Evolutionary conservation across 1,140 invertebrate species (phyloP), one percentile per base, ranked within the genome.

Genomic region (Gryon sp.): DNA sequence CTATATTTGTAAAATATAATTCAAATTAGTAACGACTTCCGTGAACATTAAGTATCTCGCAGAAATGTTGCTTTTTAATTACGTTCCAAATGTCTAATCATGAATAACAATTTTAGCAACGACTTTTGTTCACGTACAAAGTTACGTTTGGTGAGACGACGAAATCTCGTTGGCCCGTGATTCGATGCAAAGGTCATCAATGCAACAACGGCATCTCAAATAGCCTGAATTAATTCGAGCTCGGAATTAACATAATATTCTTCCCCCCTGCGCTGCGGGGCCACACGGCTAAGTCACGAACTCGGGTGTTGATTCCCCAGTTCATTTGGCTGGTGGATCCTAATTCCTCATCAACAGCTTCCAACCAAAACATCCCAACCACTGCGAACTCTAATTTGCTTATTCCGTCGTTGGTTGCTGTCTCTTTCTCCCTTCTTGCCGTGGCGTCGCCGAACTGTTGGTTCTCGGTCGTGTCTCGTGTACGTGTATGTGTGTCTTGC

Each of bases 291-390:
- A 22, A 57, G 50, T 57, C 40, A 55, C 52, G 26, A 65, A 66
- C 62, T 66, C 30, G 9, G 19, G 24, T 40, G 48, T 45, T 28
- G 26, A 50, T 50, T 69, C 14, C 32, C 52, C 32, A 40, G 22
- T 32, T 38, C 48, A 18, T 20, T 36, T 28, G 46, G 24, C 20
- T 48, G 30, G 48, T 40, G 26, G 63, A 48, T 69, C 52, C 52
- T 59, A 68, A 68, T 68, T 68, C 50, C 41, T 59, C 48, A 59
- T 59, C 65, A 59, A 59, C 52, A 45, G 65, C 45, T 59, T n/a
- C 12, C 36, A 45, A 53, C 66, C 66, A 53, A 70, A 69, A 69
- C 65, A 69, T 59, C 55, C n/a, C 52, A 60, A 70, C 52, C 55
- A 40, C 46, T 53, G 34, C 12, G 38, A 53, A 69, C 24, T 53